Evolutionary conservation across 2,113 vertebrate species (phyloP).

Genomic region (Poicephalus meyeri): DNA sequence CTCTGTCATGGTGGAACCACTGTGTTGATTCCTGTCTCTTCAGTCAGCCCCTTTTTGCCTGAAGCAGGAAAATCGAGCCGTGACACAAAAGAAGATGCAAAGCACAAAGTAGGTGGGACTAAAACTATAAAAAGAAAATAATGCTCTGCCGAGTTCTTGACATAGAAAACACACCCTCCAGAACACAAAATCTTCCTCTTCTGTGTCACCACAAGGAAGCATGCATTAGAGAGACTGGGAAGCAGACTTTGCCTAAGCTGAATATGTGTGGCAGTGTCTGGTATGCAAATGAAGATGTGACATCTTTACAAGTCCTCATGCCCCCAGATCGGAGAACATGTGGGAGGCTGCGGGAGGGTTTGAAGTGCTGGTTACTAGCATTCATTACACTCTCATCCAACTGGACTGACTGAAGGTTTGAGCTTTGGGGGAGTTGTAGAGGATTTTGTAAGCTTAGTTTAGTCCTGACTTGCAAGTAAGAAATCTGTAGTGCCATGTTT

Average conservation of each 20-base stretch:
- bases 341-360: background rate
- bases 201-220: rapidly evolving
- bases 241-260: background rate
- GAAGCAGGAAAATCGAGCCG: rapidly evolving
- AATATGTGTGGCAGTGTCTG: background rate
- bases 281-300: background rate
- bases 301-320: rapidly evolving
- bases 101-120: background rate
- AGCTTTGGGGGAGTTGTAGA: background rate
- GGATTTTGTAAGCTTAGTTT: background rate
- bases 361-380: background rate
- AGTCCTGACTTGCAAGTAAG: background rate
- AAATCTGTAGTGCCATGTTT: background rate
- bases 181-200: background rate
- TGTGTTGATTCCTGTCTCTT: background rate
- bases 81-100: background rate
- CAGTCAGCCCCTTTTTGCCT: background rate
- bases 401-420: background rate
- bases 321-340: rapidly evolving
- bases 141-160: background rate
- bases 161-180: background rate
- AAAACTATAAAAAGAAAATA: background rate
- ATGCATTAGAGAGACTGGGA: background rate
- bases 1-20: background rate
- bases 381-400: background rate